Conservation (phyloP, 2,797 vertebrate species). For the Tokudaia muenninki region DNA sequence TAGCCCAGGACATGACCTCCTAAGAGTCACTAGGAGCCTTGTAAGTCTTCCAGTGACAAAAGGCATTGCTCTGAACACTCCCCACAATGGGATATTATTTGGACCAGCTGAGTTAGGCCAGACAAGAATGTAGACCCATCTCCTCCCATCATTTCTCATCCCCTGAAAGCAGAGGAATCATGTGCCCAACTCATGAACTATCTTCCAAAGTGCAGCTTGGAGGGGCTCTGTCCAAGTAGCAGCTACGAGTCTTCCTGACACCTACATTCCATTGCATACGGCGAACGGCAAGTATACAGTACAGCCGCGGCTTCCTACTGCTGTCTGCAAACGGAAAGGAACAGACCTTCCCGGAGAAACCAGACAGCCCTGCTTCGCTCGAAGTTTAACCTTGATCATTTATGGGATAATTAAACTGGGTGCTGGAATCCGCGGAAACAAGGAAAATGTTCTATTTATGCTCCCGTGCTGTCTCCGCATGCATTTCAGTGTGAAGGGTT, state of each 20-base stretch:
- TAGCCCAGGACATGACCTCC: neutral
- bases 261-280: neutral
- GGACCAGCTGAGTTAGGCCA: slow-evolving; percentile 1
- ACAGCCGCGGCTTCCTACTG: neutral
- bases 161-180: slow-evolving; percentile 56
- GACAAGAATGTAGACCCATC: slow-evolving; percentile 35
- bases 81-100: neutral
- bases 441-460: slow-evolving; percentile 1
- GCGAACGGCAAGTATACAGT: rapidly evolving
- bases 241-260: slow-evolving; percentile 53
- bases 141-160: slow-evolving; percentile 44
- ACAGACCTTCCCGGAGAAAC: neutral
- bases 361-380: neutral
- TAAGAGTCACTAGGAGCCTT: neutral
- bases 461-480: neutral
- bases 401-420: neutral
- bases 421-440: neutral
- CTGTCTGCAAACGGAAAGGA: neutral
- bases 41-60: neutral
- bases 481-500: slow-evolving; percentile 22
- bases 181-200: slow-evolving; percentile 72
- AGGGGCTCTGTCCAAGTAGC: slow-evolving; percentile 62
- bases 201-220: slow-evolving; percentile 68
- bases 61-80: neutral
- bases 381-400: neutral